These are phyloP conservation scores for Bombus impatiens DNA, from an alignment of 1,140 invertebrate genomes.

Conservation along the genomic window DNA sequence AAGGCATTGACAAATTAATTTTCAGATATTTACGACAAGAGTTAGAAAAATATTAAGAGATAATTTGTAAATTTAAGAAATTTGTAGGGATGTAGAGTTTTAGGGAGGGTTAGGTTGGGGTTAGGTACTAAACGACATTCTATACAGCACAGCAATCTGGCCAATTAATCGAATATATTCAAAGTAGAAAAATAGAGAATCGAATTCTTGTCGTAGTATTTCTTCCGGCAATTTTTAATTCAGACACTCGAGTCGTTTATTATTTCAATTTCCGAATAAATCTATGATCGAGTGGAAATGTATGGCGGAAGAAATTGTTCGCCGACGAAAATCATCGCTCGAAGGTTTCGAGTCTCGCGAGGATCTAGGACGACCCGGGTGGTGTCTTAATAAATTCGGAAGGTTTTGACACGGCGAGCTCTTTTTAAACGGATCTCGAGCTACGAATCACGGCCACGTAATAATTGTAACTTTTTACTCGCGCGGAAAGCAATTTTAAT, in stretches of 20 bases:
- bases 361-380: neutral
- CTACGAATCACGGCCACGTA: neutral
- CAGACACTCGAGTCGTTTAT: neutral
- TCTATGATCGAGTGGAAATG: neutral
- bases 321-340: neutral
- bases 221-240: no score
- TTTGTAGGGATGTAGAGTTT: no score
- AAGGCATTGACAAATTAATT: no score
- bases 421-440: neutral
- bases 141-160: neutral
- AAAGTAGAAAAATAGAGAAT: neutral
- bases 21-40: no score
- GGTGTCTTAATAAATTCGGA: conserved; percentile 8
- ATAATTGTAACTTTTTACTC: conserved; percentile 3
- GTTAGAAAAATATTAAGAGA: no score
- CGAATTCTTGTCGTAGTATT: neutral
- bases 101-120: no score
- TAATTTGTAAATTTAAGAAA: no score
- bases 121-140: neutral
- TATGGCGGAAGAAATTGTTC: neutral
- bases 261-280: neutral
- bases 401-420: neutral
- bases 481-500: conserved; percentile 10
- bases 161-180: neutral
- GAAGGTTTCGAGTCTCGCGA: neutral